Evolutionary conservation across 35 echinoderm and acorn worm genomes (phyloP), one percentile per base, ranked within the genome.

Genomic region (Eucidaris tribuloides): DNA sequence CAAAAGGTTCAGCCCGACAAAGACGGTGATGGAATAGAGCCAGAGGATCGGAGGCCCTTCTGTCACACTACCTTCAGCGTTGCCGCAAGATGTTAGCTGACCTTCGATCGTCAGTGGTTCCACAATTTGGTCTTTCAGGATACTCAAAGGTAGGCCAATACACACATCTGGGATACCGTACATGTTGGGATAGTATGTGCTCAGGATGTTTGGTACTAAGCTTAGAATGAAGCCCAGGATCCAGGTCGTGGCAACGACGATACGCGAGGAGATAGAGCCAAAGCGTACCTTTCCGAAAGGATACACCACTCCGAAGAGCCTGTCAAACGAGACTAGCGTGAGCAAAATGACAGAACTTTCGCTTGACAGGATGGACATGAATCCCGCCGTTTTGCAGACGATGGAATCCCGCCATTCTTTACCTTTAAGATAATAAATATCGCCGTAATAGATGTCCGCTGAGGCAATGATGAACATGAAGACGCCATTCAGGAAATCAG

Each of bases 321-420:
- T 6, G 25, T 81, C 79, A 81, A 81, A 5, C 11, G 28, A 58
- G 22, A 81, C 9, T n/a, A 81, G 7, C 6, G 79, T 81, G 3
- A 81, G 11, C 15, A 81, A 81, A 42, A 81, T 58, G 11, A 81
- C 48, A 9, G 79, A 81, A 13, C 48, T 55, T 62, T 81, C 79
- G 34, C 79, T 81, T 3, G 79, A 81, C 20, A 81, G 15, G 27
- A 61, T 20, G 13, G 79, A 56, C 46, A 63, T 3, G 22, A 62
- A 32, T 3, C 79, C 79, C 2, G 79, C 79, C 23, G 43, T 60
- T 38, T 81, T 81, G 50, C 79, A 81, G 42, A 7, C 3, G 3
- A 61, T 3, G 29, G 48, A 38, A 3, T 5, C 13, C 30, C 18
- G 46, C 79, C 79, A 81, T 38, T 81, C 13, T 32, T 56, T 55